phyloP scores from a whole-genome alignment of 2,113 vertebrate species.

The Neolamprologus cancellatus region DNA sequence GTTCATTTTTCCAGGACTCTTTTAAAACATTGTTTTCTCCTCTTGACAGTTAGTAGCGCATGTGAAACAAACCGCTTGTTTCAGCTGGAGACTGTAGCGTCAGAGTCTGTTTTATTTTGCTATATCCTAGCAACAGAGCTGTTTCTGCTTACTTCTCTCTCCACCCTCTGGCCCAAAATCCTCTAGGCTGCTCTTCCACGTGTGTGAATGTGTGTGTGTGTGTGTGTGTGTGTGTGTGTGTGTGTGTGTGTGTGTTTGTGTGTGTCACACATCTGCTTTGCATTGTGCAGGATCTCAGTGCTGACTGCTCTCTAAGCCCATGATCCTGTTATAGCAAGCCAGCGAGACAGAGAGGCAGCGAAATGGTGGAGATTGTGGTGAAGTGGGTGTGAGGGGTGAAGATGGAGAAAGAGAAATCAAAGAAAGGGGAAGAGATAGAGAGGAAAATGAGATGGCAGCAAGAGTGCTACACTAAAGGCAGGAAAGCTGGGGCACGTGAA shows the following conservation, averaged over 20 bases:
- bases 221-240: background rate
- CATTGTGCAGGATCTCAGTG: slow-evolving; percentile 43
- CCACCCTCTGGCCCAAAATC: slow-evolving; percentile 59
- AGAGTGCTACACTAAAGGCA: background rate
- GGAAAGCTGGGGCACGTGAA: slow-evolving; percentile 15
- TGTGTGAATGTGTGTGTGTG: background rate
- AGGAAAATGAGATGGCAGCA: background rate
- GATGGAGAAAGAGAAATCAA: slow-evolving; percentile 25
- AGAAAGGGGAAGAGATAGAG: background rate
- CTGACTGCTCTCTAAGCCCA: slow-evolving; percentile 40
- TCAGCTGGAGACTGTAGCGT: slow-evolving; percentile 23
- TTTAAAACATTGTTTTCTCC: too few species aligned
- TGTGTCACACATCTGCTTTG: slow-evolving; percentile 64
- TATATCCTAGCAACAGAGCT: slow-evolving; percentile 56
- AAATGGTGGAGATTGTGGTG: background rate
- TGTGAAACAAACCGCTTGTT: too few species aligned
- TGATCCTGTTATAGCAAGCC: slow-evolving; percentile 35
- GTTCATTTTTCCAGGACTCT: too few species aligned
- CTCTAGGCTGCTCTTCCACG: slow-evolving; percentile 43
- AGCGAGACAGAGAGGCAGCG: background rate
- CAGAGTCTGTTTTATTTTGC: slow-evolving; percentile 60
- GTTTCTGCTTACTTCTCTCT: slow-evolving; percentile 66
- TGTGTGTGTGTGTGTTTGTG: background rate
- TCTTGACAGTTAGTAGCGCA: too few species aligned
- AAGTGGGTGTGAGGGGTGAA: slow-evolving; percentile 4